Evolutionary conservation across 1,140 invertebrate species (phyloP).

Genomic region (Neoseiulus cucumeris): DNA sequence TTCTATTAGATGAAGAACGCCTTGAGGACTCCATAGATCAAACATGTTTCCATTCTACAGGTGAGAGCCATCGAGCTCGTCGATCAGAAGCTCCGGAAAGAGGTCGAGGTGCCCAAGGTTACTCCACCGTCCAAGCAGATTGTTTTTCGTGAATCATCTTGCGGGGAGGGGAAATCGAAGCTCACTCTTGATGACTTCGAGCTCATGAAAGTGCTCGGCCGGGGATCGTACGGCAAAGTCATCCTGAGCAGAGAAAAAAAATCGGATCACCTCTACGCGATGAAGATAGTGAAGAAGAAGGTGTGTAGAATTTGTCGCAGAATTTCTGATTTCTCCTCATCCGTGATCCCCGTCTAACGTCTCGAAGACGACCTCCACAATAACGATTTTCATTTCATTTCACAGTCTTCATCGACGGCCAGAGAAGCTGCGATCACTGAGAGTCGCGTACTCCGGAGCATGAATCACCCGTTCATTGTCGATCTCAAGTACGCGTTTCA

Average conservation of each 20-base stretch:
- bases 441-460: conserved; percentile 85
- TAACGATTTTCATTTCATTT: background rate
- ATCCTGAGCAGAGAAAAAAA: conserved; percentile 90
- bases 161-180: too few relatives aligned
- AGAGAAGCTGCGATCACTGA: conserved; percentile 98
- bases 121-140: background rate
- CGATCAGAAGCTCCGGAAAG: conserved; percentile 8
- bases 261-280: conserved; percentile 80
- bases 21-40: background rate
- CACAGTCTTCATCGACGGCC: conserved; percentile 15
- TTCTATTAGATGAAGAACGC: too few relatives aligned
- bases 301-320: conserved; percentile 45
- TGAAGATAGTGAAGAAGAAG: conserved; percentile 98
- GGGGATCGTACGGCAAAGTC: conserved; percentile 98
- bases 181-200: conserved; percentile 81
- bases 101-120: conserved; percentile 16
- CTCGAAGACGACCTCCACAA: background rate
- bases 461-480: conserved; percentile 95
- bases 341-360: background rate
- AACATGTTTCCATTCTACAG: background rate
- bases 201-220: conserved; percentile 78
- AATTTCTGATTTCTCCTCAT: background rate
- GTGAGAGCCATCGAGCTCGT: background rate
- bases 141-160: background rate
- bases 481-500: conserved; percentile 98